A percentile compares a stretch with the other conserved stretches of the same genome.
Evolutionary conservation across 1,140 invertebrate genomes (phyloP).

Genomic region (Oreohelix idahoensis): DNA sequence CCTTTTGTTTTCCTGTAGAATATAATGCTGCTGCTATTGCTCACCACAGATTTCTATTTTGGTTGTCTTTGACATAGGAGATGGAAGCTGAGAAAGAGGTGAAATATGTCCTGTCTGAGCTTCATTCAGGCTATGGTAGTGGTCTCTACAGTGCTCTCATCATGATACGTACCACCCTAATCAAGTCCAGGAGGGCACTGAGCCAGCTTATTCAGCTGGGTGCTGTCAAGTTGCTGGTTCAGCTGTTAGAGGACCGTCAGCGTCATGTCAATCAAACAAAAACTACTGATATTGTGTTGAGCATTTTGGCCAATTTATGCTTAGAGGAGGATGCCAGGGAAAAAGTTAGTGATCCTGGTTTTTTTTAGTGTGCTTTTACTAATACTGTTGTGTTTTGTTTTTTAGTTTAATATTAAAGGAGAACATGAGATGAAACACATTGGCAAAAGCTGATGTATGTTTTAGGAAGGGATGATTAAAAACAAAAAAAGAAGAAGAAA

Average conservation of each 20-base stretch:
- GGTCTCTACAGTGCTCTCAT: conserved; percentile 32
- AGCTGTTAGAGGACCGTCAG: background rate
- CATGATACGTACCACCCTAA: conserved; percentile 20
- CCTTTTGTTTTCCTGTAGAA: no score
- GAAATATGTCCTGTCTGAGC: conserved; percentile 5
- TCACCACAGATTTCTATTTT: no score
- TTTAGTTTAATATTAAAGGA: no score
- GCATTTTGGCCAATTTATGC: conserved; percentile 34
- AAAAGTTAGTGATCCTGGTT: conserved; percentile 9
- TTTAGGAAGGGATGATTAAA: no score
- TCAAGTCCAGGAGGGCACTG: conserved; percentile 20
- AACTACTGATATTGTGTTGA: conserved; percentile 28
- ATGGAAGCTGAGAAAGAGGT: conserved; percentile 26
- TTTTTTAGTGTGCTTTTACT: no score
- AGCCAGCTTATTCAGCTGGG: background rate
- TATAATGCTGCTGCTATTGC: no score
- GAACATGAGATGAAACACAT: no score
- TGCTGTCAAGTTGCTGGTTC: background rate
- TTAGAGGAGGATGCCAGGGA: conserved; percentile 22
- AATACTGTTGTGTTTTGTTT: no score
- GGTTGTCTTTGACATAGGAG: background rate
- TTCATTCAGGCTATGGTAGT: background rate
- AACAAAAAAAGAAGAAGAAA: no score
- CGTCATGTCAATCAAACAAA: background rate
- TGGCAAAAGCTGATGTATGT: no score